Percentiles rank a stretch among this genome's conserved stretches.
phyloP scores from a whole-genome alignment of 2,797 vertebrate genomes.

The Gymnopithys bicolor region DNA sequence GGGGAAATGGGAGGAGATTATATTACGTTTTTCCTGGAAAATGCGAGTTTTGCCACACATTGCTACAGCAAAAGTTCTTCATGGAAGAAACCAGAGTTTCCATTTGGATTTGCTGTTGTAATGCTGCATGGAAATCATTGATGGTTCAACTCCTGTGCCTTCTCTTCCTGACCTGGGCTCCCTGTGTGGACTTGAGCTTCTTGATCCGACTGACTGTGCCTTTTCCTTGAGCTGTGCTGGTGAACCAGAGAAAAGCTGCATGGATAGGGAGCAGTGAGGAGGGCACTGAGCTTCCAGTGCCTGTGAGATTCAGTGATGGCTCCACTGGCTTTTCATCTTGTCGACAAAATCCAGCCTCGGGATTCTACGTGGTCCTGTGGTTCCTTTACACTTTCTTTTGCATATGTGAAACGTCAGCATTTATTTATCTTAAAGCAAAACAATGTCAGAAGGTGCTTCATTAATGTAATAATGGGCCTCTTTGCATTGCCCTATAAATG shows the following conservation, averaged over 20 bases:
- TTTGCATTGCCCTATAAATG: background rate
- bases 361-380: background rate
- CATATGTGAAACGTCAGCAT: background rate
- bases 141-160: fast-evolving
- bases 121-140: fast-evolving
- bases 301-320: fast-evolving
- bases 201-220: background rate
- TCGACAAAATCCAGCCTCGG: fast-evolving
- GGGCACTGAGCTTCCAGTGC: background rate
- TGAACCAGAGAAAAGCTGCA: background rate
- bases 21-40: background rate
- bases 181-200: background rate
- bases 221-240: background rate
- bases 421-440: background rate
- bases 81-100: background rate
- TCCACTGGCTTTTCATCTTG: background rate
- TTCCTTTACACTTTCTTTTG: background rate
- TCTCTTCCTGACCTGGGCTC: background rate
- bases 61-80: background rate
- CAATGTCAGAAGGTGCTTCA: background rate
- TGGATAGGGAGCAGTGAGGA: background rate
- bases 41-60: background rate
- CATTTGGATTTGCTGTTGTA: background rate
- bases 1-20: background rate
- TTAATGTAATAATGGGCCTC: background rate